A percentile compares a stretch with the other conserved stretches of the same genome.
Conservation (phyloP, 2,797 vertebrate genomes). For the Catharus ustulatus region DNA sequence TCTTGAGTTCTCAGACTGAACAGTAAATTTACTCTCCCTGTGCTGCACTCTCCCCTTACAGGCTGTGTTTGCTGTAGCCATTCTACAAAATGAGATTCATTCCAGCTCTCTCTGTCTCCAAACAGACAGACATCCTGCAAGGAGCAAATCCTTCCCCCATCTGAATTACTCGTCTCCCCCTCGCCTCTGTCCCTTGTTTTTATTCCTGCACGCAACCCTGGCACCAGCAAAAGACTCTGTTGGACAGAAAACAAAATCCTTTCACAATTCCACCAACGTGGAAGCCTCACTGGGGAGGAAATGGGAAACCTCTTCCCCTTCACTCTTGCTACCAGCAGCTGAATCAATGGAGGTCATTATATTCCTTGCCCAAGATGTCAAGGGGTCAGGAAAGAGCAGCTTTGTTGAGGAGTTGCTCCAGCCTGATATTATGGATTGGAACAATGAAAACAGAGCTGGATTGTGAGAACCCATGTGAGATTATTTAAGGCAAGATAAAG, state of each 20-base stretch:
- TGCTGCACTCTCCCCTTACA: background rate
- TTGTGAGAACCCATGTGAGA: slow-evolving; percentile 64
- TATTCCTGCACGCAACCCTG: background rate
- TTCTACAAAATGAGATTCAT: background rate
- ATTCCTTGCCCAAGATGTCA: slow-evolving; percentile 46
- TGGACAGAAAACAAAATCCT: slow-evolving; percentile 53
- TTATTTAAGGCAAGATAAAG: slow-evolving; percentile 66
- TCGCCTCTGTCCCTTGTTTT: slow-evolving; percentile 33
- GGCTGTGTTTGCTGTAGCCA: background rate
- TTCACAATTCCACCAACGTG: slow-evolving; percentile 31
- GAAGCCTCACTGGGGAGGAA: slow-evolving; percentile 42
- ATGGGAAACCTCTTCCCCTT: slow-evolving; percentile 54
- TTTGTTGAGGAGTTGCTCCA: slow-evolving; percentile 44
- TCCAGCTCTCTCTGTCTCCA: background rate
- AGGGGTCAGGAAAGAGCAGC: slow-evolving; percentile 59
- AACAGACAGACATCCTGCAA: background rate
- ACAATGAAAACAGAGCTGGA: slow-evolving; percentile 44
- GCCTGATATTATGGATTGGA: slow-evolving; percentile 17
- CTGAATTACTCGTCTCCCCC: background rate
- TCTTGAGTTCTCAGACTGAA: background rate
- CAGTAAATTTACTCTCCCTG: background rate
- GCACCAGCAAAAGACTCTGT: background rate
- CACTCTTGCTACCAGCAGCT: slow-evolving; percentile 25
- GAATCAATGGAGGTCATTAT: slow-evolving; percentile 70
- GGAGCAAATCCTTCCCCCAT: background rate